Base-by-base conservation (phyloP, 1,140 invertebrate genomes). In the Zaprionus inermis region DNA sequence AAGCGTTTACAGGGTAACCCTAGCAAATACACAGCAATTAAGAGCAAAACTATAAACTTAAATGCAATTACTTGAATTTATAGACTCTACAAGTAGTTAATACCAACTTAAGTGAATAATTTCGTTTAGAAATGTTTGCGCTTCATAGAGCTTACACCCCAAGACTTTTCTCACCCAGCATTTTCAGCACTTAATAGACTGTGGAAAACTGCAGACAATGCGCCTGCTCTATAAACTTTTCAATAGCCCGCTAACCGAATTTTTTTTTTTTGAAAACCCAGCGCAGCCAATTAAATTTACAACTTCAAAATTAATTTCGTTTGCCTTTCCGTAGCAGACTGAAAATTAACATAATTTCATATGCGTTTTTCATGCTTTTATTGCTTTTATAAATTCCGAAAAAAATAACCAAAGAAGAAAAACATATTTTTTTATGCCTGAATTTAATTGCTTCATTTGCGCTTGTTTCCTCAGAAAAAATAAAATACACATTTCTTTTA, bases 381-480 rank as follows among this genome's bases (percentile, higher is more conserved):
- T 71, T 64, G 60, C 44, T 11, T 58, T 64, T 63, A 18, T 75
- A 71, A 71, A 75, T 75, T 71, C 72, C 41, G 9, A 49, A 49
- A 49, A 49, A 38, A 14, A 14, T 2, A 3, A 12, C 9, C 4
- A 38, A 18, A 46, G 16, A 46, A 81, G 59, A 70, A 64, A 72
- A 63, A 46, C 58, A 72, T 67, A 41, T 70, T 70, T 74, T 72
- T 71, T 41, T 69, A 54, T 83, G 78, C 75, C 54, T 76, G 83
- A 84, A 84, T 89, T 89, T 78, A 89, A 88, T 88, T 84, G 83
- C 80, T 88, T 88, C 80, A 90, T 90, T 88, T 88, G 74, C 84
- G 76, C 76, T 79, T 60, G 30, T 9, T 44, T 60, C 59, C 36
- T 57, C 44, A 49, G 44, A 22, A 22, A 28, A 28, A 28, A 49